These are phyloP conservation scores for Trimorus sp. DNA, from an alignment of 2,888 invertebrate species.

Conservation along the genomic window DNA sequence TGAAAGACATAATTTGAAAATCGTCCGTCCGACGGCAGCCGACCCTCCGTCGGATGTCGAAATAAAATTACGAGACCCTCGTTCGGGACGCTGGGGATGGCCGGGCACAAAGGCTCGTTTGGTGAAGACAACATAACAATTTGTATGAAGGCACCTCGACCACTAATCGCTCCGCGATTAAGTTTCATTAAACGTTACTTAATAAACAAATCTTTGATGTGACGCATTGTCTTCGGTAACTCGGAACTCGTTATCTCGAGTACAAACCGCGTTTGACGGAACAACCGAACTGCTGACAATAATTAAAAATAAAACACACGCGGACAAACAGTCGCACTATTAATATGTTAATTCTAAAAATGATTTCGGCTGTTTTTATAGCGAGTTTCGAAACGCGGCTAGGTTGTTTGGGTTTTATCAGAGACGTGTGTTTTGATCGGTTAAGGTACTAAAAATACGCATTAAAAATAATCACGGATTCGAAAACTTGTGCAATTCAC, in stretches of 20 bases:
- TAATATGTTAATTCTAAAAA: too few species aligned
- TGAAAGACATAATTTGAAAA: slow-evolving; percentile 81
- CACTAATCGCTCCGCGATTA: slow-evolving; percentile 80
- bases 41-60: slow-evolving; percentile 81
- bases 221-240: neutral
- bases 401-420: too few species aligned
- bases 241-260: slow-evolving; percentile 28
- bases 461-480: too few species aligned
- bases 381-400: too few species aligned
- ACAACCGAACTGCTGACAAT: too few species aligned
- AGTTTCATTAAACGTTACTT: slow-evolving; percentile 80
- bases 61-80: slow-evolving; percentile 82
- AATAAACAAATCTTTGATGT: slow-evolving; percentile 71
- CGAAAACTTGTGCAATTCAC: too few species aligned
- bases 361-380: too few species aligned
- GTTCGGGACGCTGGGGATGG: slow-evolving; percentile 68
- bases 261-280: neutral
- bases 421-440: too few species aligned
- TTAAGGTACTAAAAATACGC: too few species aligned
- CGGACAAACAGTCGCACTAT: too few species aligned
- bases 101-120: slow-evolving; percentile 76
- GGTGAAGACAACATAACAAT: slow-evolving; percentile 77
- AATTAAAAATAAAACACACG: too few species aligned
- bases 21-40: slow-evolving; percentile 78
- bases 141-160: slow-evolving; percentile 78